Evolutionary conservation across 2,113 vertebrate species (phyloP), one percentile per base, ranked within the genome.

Genomic region (Petrocephalus microphthalmus): DNA sequence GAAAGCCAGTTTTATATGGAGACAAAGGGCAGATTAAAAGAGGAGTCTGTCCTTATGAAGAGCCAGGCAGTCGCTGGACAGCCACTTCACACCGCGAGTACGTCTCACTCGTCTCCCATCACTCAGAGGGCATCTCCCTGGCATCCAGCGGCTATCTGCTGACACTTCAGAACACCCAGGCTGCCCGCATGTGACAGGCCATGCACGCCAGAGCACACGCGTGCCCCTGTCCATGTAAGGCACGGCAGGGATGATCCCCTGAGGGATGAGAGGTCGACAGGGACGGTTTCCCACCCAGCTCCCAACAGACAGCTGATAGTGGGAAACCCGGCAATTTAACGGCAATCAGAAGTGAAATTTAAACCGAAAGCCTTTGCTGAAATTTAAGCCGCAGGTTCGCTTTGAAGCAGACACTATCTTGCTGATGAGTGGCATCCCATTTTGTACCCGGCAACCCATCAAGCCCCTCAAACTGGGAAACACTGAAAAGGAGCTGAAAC

Each of bases 1-100:
- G 53, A 25, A 78, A 88, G 51, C 25, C 20, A 83, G 74, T 54
- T 88, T 88, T 84, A 84, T 52, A 57, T 84, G 87, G 54, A 84
- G 29, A 60, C 54, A 47, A 57, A 37, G 49, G 54, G 49, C 87
- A 82, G 71, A 56, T 82, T 47, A 88, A 81, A 53, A 60, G 52
- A 88, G 33, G 47, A 45, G n/a, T 25, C n/a, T 17, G 29, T 33
- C 13, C 47, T 74, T 51, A 67, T 33, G 29, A 45, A 51, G 52
- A 60, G 20, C 53, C 52, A 15, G 33, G 84, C n/a, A 13, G 52
- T 53, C 10, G 47, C 82, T 49, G n/a, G n/a, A 49, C 82, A 7
- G 84, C 84, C 81, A 83, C 81, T 83, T 85, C 51, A 85, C 49
- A 29, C 8, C 25, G 17, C 10, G 42, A 13, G 78, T 17, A 1